These are phyloP conservation scores for Chroicocephalus ridibundus DNA, from an alignment of 2,113 vertebrate species.

Conservation along the genomic window DNA sequence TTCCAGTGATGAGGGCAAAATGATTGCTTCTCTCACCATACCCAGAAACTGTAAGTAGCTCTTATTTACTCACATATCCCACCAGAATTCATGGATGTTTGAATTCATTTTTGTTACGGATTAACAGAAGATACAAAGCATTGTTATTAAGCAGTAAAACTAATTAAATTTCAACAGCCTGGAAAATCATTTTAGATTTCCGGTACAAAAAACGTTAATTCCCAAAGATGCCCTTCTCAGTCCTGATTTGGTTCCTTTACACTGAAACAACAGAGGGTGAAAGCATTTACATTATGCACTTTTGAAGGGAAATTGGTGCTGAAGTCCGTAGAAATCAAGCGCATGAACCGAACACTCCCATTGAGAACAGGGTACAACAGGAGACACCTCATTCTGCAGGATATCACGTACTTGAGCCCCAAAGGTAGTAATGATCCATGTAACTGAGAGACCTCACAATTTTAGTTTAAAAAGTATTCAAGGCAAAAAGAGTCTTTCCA, in stretches of 20 bases:
- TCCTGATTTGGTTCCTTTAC: not conserved
- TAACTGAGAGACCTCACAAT: not conserved
- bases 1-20: not conserved
- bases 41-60: not conserved
- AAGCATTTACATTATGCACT: not conserved
- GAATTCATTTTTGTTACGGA: not conserved
- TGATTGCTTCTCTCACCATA: not conserved
- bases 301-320: not conserved
- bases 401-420: not conserved
- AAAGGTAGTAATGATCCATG: accelerated
- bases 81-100: not conserved
- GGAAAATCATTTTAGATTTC: slow-evolving; percentile 27
- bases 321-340: not conserved
- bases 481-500: not conserved
- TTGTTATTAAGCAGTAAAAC: not conserved
- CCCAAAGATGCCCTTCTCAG: not conserved
- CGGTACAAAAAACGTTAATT: not conserved
- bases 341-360: not conserved
- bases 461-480: not conserved
- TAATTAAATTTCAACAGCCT: slow-evolving; percentile 16
- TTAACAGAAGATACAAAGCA: not conserved
- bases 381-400: not conserved
- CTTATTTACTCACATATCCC: not conserved
- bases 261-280: not conserved
- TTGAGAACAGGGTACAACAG: not conserved